phyloP scores from a whole-genome alignment of 2,888 invertebrate species.

The Blastobasis adustella region DNA sequence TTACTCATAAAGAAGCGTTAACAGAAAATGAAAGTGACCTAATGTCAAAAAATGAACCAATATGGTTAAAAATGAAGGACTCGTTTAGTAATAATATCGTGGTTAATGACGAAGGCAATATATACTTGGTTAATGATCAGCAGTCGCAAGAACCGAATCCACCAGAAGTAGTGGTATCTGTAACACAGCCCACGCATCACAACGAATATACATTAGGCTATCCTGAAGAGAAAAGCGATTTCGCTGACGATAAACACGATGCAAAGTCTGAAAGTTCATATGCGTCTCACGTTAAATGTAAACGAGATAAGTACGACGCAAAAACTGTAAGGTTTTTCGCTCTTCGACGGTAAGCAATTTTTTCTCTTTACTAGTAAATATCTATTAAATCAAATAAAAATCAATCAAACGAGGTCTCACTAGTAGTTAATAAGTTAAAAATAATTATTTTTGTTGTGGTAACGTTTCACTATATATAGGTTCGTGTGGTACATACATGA shows the following conservation, averaged over 20 bases:
- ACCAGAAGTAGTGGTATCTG: constrained; percentile 15
- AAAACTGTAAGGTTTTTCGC: constrained; percentile 49
- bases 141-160: constrained; percentile 22
- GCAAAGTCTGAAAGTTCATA: constrained; percentile 32
- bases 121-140: constrained; percentile 31
- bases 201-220: too few relatives aligned
- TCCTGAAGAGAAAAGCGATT: constrained; percentile 9
- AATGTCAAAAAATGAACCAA: constrained; percentile 27
- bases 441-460: too few relatives aligned
- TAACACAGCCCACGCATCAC: not conserved
- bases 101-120: constrained; percentile 51
- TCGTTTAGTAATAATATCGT: constrained; percentile 45
- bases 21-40: constrained; percentile 6
- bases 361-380: not conserved
- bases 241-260: constrained; percentile 16
- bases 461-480: too few relatives aligned
- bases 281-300: constrained; percentile 41
- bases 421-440: too few relatives aligned
- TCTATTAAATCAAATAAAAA: too few relatives aligned
- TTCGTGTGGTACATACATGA: too few relatives aligned
- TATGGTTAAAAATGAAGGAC: constrained; percentile 56
- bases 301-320: constrained; percentile 41
- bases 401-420: too few relatives aligned
- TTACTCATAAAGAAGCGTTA: constrained; percentile 29
- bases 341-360: constrained; percentile 39